Base-by-base conservation (phyloP, 2,888 invertebrate species). In the Heteromyza rotundicornis region DNA sequence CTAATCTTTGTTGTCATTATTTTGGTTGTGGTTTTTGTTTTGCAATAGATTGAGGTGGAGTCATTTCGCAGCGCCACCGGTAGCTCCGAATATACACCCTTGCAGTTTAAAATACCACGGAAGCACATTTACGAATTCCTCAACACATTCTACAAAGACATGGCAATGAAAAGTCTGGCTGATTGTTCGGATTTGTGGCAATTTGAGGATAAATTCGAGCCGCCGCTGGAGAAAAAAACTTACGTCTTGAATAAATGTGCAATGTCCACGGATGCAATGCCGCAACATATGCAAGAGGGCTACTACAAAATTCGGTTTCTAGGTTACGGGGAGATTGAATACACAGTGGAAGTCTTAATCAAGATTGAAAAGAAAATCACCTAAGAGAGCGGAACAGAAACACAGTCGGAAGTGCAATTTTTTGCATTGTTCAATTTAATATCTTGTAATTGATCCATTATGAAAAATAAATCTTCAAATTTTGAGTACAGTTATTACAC, bases 181-280 rank as follows among this genome's bases (percentile, higher is more conserved):
- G 20, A 59, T 1, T 74, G 74, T 19, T 69, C 70, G 0, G 63
- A 71, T 65, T 0, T 68, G 0, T 72, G 74, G 1, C 16, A 36
- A 5, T 68, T 70, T 12, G 36, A 64, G 20, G 64, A 47, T 7
- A 53, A 59, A 1, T 40, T 63, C 2, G 22, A 36, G 5, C 67
- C 63, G 1, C 67, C 67, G 2, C 62, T 68, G 51, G 68, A 67
- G 2, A 66, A 55, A 23, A 59, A 51, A 24, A 47, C 32, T 1
- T 70, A 64, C 12, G 44, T 17, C 0, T 19, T 64, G 1, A 19
- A 62, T 1, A 55, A 60, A 10, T 72, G 72, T 55, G 47, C 62
- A 16, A 14, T 71, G 17, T 63, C 55, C 1, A 60, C 59, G 19
- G 67, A 70, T 2, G 23, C 14, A 2, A 53, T 69, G 0, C 72